Percentiles rank a stretch among this genome's conserved stretches.
These are phyloP conservation scores for Moxostoma hubbsi DNA, from an alignment of 2,797 vertebrate species.

Conservation along the genomic window DNA sequence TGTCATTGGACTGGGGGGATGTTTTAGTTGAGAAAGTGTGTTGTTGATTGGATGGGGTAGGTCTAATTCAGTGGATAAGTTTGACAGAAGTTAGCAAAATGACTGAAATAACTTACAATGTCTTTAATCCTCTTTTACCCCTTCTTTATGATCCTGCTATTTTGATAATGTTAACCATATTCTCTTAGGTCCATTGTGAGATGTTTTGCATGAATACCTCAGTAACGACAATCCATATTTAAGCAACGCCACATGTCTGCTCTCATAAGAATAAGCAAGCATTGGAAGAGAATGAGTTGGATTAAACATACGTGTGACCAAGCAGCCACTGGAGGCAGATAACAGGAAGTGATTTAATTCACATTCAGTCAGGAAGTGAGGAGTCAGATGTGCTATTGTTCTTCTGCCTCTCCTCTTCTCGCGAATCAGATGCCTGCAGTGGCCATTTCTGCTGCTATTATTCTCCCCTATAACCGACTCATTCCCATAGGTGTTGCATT, in stretches of 20 bases:
- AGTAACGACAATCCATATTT: constrained; percentile 29
- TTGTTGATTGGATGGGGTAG: background rate
- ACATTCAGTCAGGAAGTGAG: constrained; percentile 29
- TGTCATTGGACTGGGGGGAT: too few relatives aligned
- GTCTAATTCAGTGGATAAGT: background rate
- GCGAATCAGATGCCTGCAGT: constrained; percentile 53
- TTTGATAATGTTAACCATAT: constrained; percentile 19
- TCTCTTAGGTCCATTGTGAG: constrained; percentile 18
- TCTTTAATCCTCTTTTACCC: too few relatives aligned
- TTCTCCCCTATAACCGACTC: constrained; percentile 57
- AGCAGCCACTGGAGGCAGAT: constrained; percentile 17
- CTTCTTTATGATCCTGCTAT: constrained; percentile 24
- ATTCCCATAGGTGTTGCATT: constrained; percentile 43
- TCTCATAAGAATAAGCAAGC: constrained; percentile 12
- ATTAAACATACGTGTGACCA: background rate
- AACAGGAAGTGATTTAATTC: constrained; percentile 46
- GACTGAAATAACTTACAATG: too few relatives aligned
- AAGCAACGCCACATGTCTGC: constrained; percentile 12
- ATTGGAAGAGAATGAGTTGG: constrained; percentile 1
- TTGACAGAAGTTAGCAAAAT: too few relatives aligned
- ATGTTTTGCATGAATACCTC: constrained; percentile 54
- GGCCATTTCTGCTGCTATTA: constrained; percentile 32
- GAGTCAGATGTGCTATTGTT: constrained; percentile 40
- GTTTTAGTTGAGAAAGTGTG: too few relatives aligned
- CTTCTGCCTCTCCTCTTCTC: constrained; percentile 32